Evolutionary conservation across 1,140 invertebrate species (phyloP).

Genomic region (Penaeus vannamei): DNA sequence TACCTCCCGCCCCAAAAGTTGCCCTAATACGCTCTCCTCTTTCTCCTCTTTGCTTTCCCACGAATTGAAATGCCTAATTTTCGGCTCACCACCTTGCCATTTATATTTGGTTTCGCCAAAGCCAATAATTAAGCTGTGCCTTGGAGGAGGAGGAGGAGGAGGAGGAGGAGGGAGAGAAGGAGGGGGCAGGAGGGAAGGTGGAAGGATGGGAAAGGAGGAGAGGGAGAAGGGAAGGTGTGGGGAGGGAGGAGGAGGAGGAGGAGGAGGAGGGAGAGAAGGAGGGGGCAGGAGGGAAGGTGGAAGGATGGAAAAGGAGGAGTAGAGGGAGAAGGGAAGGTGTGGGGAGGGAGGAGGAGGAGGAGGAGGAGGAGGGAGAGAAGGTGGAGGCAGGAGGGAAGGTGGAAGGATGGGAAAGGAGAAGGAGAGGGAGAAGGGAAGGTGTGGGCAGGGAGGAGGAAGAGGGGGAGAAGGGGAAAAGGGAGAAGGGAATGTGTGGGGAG

Average conservation of each 20-base stretch:
- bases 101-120: slow-evolving; percentile 2
- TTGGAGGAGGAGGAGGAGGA: not conserved
- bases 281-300: not conserved
- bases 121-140: slow-evolving; percentile 21
- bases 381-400: not conserved
- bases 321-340: not conserved
- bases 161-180: not conserved
- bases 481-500: not conserved
- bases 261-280: not conserved
- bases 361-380: not conserved
- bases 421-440: not conserved
- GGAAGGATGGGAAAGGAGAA: not conserved
- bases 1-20: not conserved
- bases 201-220: not conserved
- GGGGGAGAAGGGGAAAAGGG: not conserved
- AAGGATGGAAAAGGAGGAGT: not conserved
- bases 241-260: too few species aligned
- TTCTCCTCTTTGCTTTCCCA: not conserved
- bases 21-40: not conserved
- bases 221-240: not conserved
- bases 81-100: not conserved
- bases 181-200: not conserved
- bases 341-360: not conserved
- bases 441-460: not conserved
- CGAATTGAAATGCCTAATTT: slow-evolving; percentile 24